Base-by-base conservation (phyloP, 2,113 vertebrate genomes). In the Stomatorhinus ivindoensis region DNA sequence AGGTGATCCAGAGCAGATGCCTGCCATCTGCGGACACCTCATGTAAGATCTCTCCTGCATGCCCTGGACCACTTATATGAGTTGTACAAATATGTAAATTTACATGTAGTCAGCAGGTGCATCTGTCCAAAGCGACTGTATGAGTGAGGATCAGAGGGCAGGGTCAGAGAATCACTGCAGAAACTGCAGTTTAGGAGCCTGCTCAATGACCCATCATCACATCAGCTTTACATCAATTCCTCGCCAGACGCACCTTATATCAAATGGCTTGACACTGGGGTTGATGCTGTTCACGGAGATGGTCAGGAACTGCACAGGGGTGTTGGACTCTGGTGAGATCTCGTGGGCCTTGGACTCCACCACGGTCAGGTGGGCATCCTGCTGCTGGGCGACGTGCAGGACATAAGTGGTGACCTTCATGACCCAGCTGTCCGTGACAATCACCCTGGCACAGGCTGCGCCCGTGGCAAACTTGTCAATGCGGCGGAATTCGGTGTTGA, bases 391-490 rank as follows among this genome's bases (percentile, higher is more conserved):
- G 84, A 98, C 93, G 0, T 96, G 92, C 65, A 99, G 94, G 3
- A 92, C 91, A 88, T 99, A 99, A 0, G 97, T 96, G 88, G 97
- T 97, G 91, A 97, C 98, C 94, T 99, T 95, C 92, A 97, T 95
- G 88, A 99, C 96, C 98, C 98, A 99, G 0, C 95, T 97, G 94
- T 99, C 97, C 0, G 98, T 99, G 17, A 99, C 95, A 0, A 99
- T 96, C 31, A 98, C 96, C 31, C 97, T 94, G 0, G 97, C 97
- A 46, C 97, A 97, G 0, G 97, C 96, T 0, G 95, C 95, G 7
- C 98, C 98, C 0, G 97, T 97, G 2, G 97, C 97, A 90, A 99
- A 99, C 93, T 99, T 99, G 90, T 99, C 98, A 0, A 99, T 97
- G 88, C 96, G 95, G 17, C 97, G 95, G 90, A 99, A 99, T 93